Evolutionary conservation across 2,113 vertebrate genomes (phyloP), one percentile per base, ranked within the genome.

Genomic region (Butastur rufipennis): DNA sequence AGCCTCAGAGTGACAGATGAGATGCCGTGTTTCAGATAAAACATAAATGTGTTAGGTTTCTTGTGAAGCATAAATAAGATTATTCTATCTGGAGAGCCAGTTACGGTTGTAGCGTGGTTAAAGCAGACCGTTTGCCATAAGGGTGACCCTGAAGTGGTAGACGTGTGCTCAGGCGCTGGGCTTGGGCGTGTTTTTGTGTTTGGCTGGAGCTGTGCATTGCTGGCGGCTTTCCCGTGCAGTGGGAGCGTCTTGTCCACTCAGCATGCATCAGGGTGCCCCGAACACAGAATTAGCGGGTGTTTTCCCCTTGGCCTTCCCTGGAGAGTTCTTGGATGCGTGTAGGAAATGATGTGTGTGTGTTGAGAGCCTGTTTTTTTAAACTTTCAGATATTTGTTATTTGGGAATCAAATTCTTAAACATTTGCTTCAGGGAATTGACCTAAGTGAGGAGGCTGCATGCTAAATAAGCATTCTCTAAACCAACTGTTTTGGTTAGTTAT

Each of bases 141-240:
- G 36, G 0, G 4, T 77, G 65, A 45, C 25, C 19, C 23, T 66
- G 34, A 42, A 38, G 32, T 26, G 34, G 17, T 29, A 15, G 2
- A 1, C 3, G 2, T 32, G 16, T 32, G 13, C 50, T 67, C 0
- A 3, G 42, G 5, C 10, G 5, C 5, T 4, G 17, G 23, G 8
- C n/a, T 27, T n/a, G 36, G 25, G 4, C 2, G 1, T 13, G 7
- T 11, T 43, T 56, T 5, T 15, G 17, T 70, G 20, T 34, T 65
- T 48, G 52, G 43, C 15, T 2, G 3, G 32, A 59, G 11, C 4
- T 12, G 1, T 45, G 16, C 8, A 1, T 31, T 0, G 0, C n/a
- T 63, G 26, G 45, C 3, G 1, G 31, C 31, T 74, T 38, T 70
- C 36, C 56, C 1, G 0, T 4, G 40, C 2, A 2, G 6, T 0